Conservation (phyloP, 2,797 vertebrate genomes). For the Notolepis coatsorum region DNA sequence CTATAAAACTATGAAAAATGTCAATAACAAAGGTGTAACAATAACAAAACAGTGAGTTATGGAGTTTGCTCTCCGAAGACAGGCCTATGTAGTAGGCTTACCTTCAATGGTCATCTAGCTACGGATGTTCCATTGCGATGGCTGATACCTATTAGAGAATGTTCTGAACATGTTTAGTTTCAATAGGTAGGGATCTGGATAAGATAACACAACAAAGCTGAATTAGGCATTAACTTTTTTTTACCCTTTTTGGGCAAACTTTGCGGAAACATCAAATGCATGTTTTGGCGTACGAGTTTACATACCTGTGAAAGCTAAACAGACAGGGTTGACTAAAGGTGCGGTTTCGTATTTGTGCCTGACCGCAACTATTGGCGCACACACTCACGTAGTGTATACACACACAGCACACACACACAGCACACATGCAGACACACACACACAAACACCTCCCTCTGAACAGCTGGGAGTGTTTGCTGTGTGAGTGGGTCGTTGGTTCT, state of each 20-base stretch:
- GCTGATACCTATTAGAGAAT: conserved; percentile 43
- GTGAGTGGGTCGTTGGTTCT: conserved; percentile 55
- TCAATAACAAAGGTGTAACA: conserved; percentile 43
- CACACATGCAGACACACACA: not conserved
- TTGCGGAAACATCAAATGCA: conserved; percentile 73
- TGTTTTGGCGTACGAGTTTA: conserved; percentile 71
- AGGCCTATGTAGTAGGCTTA: conserved; percentile 28
- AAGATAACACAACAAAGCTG: conserved; percentile 60
- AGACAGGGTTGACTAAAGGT: conserved; percentile 80
- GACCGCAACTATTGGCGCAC: conserved; percentile 61
- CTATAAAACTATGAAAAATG: conserved; percentile 23
- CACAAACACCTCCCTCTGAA: conserved; percentile 37
- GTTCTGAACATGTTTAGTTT: conserved; percentile 36
- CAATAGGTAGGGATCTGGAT: conserved; percentile 47
- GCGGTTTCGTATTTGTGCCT: conserved; percentile 73
- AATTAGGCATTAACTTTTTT: conserved; percentile 74
- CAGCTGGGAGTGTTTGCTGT: conserved; percentile 79
- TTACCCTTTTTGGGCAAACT: conserved; percentile 72
- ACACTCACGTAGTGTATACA: not conserved
- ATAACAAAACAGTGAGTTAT: conserved; percentile 44
- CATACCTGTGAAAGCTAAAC: conserved; percentile 77
- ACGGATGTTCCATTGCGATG: conserved; percentile 38
- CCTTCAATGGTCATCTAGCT: conserved; percentile 35
- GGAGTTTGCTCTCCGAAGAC: conserved; percentile 44
- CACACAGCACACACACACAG: not conserved